Evolutionary conservation across 2,888 invertebrate species (phyloP), one percentile per base, ranked within the genome.

Genomic region (Tiliacea aurago): DNA sequence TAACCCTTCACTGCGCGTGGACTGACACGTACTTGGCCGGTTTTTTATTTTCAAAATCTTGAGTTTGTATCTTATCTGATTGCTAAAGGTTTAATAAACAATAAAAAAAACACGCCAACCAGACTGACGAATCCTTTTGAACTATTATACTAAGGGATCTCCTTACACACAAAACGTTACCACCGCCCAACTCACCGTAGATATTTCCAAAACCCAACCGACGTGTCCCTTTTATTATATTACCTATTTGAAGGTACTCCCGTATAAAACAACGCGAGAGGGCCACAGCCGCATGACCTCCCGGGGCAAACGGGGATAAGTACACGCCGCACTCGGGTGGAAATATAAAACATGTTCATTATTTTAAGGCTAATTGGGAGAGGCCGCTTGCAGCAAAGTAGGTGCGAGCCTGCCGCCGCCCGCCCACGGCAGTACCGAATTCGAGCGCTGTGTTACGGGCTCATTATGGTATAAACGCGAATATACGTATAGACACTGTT

Each of bases 291-390:
- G 93, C 93, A 94, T 94, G 95, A 95, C 95, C 95, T 95, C 95
- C 94, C 93, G 94, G 94, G 95, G 95, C 94, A 94, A 94, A 92
- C 91, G 92, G 94, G 94, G 94, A 93, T 92, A 92, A 94, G 92
- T 94, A 95, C 95, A 95, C 89, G 93, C 94, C 94, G 94, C 94
- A 93, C 94, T 94, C 94, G 90, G 91, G 92, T 94, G 93, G 92
- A 95, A 96, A 95, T 96, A 96, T 96, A 96, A 96, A 96, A 96
- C 96, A 96, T 96, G 96, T 96, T 96, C 96, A 96, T 96, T 96
- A 96, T 96, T 96, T 95, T 94, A 94, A 94, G 94, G 95, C 95
- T 96, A 96, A 96, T 96, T 96, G 96, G 96, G 92, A 91, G 92
- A 95, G 94, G 95, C 93, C 95, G 95, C 95, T 95, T 93, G 95